A percentile compares a stretch with the other conserved stretches of the same genome.
These are phyloP conservation scores for Campylomormyrus tamandua DNA, from an alignment of 2,113 vertebrate genomes.

Conservation along the genomic window DNA sequence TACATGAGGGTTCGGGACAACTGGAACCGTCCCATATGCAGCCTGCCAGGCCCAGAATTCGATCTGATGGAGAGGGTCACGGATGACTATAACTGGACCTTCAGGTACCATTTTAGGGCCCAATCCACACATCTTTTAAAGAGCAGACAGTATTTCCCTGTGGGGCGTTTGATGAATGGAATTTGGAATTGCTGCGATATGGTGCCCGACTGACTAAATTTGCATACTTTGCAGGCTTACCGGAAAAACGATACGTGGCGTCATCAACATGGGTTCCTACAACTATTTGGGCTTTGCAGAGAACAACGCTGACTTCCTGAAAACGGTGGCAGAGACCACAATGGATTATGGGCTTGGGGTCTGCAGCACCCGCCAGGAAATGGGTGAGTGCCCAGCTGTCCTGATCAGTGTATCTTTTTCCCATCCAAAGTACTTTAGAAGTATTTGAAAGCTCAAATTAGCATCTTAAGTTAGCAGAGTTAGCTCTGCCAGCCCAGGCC, in stretches of 20 bases:
- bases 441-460: neutral
- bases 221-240: slow-evolving; percentile 67
- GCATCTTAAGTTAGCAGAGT: neutral
- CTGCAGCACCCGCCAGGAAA: slow-evolving; percentile 82
- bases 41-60: slow-evolving; percentile 74
- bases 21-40: slow-evolving; percentile 88
- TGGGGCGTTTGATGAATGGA: neutral
- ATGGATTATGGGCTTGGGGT: slow-evolving; percentile 68
- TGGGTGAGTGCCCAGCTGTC: slow-evolving; percentile 62
- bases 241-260: slow-evolving; percentile 71
- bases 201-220: neutral
- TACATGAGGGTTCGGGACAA: slow-evolving; percentile 90
- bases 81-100: slow-evolving; percentile 93
- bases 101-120: slow-evolving; percentile 61
- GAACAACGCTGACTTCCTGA: slow-evolving; percentile 71
- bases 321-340: slow-evolving; percentile 62
- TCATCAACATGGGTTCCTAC: slow-evolving; percentile 92
- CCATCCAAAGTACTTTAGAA: neutral
- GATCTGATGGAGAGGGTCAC: slow-evolving; percentile 83
- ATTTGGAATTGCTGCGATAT: neutral
- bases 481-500: neutral
- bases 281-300: slow-evolving; percentile 87
- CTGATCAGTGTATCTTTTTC: neutral
- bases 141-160: neutral
- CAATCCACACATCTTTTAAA: neutral